A percentile compares a stretch with the other conserved stretches of the same genome.
Evolutionary conservation across 1,140 invertebrate species (phyloP).

Genomic region (Heliconius hermathena): DNA sequence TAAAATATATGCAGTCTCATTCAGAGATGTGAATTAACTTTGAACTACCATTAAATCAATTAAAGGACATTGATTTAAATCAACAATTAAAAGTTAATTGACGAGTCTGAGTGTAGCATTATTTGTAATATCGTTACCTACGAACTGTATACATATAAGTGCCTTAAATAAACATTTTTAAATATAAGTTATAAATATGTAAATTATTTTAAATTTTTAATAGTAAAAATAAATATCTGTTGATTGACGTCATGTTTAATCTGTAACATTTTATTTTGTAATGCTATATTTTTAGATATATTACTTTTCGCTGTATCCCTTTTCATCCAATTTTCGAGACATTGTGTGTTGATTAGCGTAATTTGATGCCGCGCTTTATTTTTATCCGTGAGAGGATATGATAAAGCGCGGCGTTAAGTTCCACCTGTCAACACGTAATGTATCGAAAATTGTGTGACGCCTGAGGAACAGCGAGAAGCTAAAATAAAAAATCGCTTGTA

Average conservation of each 20-base stretch:
- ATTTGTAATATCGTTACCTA: slow-evolving; percentile 23
- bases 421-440: too few species aligned
- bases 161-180: slow-evolving; percentile 11
- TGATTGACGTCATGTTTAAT: background rate
- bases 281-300: background rate
- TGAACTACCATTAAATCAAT: background rate
- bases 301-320: too few species aligned
- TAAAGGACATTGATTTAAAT: background rate
- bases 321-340: background rate
- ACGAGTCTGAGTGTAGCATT: background rate
- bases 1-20: background rate
- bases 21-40: background rate
- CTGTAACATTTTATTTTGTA: slow-evolving; percentile 9
- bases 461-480: too few species aligned
- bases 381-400: too few species aligned
- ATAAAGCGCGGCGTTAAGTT: too few species aligned
- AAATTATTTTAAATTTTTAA: slow-evolving; percentile 26
- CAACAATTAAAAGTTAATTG: background rate
- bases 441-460: too few species aligned
- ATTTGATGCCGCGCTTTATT: too few species aligned
- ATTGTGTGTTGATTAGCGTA: background rate
- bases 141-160: slow-evolving; percentile 22
- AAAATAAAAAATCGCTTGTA: too few species aligned
- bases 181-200: slow-evolving; percentile 17
- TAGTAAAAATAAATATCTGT: background rate